Conservation (phyloP, 2,113 vertebrate genomes). For the Thryonomys swinderianus region DNA sequence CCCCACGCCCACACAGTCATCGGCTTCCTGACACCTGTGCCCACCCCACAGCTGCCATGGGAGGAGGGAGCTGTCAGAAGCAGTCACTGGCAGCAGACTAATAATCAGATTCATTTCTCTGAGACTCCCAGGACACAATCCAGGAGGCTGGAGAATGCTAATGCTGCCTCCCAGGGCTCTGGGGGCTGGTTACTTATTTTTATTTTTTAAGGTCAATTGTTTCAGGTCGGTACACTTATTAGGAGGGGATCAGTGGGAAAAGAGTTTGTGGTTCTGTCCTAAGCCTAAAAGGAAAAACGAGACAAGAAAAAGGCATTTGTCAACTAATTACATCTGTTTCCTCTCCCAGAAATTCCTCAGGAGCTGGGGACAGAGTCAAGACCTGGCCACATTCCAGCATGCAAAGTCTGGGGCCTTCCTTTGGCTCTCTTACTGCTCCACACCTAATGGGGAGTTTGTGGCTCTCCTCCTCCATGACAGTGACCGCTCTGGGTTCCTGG, state of each 20-base stretch:
- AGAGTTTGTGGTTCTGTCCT: conserved; percentile 4
- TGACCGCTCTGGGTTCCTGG: not conserved
- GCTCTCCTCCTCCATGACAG: not conserved
- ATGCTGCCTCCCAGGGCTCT: conserved; percentile 55
- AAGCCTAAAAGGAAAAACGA: conserved; percentile 32
- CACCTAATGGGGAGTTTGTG: not conserved
- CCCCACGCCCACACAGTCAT: not conserved
- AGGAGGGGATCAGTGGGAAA: conserved; percentile 35
- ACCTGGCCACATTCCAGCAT: not conserved
- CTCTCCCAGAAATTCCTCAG: not conserved
- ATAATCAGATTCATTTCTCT: conserved; percentile 70
- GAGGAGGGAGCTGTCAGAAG: conserved; percentile 12
- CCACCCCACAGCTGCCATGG: not conserved
- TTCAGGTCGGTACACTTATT: conserved; percentile 64
- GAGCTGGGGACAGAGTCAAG: not conserved
- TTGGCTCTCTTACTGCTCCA: not conserved
- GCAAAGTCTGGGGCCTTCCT: not conserved
- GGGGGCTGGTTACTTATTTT: conserved; percentile 68
- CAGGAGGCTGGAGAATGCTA: conserved; percentile 34
- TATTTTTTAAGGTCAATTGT: conserved; percentile 79
- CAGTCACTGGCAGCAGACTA: conserved; percentile 38
- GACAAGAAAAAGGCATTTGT: not conserved
- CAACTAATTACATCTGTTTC: not conserved
- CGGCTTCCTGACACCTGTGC: conserved; percentile 8
- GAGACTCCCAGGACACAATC: conserved; percentile 63